Percentiles rank a stretch among this genome's conserved stretches.
Evolutionary conservation across 2,113 vertebrate species (phyloP).

Genomic region (Corythaixoides concolor): DNA sequence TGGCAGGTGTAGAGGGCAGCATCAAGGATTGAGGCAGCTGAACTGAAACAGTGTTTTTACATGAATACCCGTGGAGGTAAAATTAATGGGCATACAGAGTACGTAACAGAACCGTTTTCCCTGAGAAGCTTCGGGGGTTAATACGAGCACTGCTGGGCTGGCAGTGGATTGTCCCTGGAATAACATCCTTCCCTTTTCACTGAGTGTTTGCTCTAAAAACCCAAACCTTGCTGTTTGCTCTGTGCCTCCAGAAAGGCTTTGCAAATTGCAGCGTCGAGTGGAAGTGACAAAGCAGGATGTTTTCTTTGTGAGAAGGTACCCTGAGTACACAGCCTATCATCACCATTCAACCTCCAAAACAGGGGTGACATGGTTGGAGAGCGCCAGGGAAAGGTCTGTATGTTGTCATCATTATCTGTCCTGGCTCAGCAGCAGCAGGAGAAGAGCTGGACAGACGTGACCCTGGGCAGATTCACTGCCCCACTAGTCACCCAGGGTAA

Average conservation of each 20-base stretch:
- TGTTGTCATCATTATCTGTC: neutral
- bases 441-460: neutral
- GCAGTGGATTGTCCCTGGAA: constrained; percentile 1
- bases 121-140: neutral
- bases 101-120: neutral
- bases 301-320: constrained; percentile 40
- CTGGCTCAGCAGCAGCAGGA: neutral
- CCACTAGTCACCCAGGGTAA: no score
- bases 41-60: neutral
- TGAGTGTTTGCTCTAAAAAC: neutral
- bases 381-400: neutral
- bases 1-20: neutral
- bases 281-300: constrained; percentile 47
- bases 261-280: neutral
- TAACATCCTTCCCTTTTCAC: constrained; percentile 33
- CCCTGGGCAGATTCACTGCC: neutral
- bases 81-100: neutral
- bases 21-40: neutral
- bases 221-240: neutral
- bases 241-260: constrained; percentile 1
- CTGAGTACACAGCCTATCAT: constrained; percentile 48
- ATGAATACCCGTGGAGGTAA: neutral
- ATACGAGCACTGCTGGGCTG: neutral
- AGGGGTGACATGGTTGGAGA: constrained; percentile 31
- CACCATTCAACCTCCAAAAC: constrained; percentile 49